Conservation (phyloP, 2,888 invertebrate species). For the Drosophila nr. fundita region DNA sequence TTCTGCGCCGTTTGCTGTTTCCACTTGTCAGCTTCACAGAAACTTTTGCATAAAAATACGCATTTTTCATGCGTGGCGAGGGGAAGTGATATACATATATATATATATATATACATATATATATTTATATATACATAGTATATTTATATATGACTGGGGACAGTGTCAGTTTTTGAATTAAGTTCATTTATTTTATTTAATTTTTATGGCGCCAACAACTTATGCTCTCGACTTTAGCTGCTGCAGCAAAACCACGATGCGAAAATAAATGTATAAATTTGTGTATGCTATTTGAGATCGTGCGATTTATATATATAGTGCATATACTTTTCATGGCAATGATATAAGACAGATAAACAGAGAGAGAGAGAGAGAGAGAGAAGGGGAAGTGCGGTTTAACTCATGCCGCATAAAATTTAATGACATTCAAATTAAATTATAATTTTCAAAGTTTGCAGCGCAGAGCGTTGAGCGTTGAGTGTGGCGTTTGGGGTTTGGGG, state of each 20-base stretch:
- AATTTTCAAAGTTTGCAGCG: constrained; percentile 72
- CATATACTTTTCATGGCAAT: neutral
- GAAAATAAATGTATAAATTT: neutral
- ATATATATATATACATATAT: neutral
- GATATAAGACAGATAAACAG: neutral
- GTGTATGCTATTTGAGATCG: constrained; percentile 1
- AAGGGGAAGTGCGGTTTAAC: constrained; percentile 3
- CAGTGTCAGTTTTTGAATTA: constrained; percentile 47
- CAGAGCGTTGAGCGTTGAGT: constrained; percentile 18
- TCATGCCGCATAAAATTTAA: constrained; percentile 69
- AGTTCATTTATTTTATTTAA: constrained; percentile 56
- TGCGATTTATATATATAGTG: neutral
- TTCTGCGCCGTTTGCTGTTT: constrained; percentile 53
- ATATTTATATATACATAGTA: neutral
- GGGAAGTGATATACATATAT: neutral
- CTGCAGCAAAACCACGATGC: constrained; percentile 4
- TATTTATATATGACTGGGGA: neutral
- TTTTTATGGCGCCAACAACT: constrained; percentile 46
- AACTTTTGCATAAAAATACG: constrained; percentile 51
- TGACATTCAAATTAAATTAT: constrained; percentile 79
- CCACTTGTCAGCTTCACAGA: constrained; percentile 40
- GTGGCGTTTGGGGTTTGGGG: neutral
- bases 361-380: neutral
- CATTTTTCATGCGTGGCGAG: constrained; percentile 38
- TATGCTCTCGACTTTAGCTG: constrained; percentile 27